Evolutionary conservation across 2,888 invertebrate species (phyloP), one percentile per base, ranked within the genome.

Genomic region (Drosophila phalerata): DNA sequence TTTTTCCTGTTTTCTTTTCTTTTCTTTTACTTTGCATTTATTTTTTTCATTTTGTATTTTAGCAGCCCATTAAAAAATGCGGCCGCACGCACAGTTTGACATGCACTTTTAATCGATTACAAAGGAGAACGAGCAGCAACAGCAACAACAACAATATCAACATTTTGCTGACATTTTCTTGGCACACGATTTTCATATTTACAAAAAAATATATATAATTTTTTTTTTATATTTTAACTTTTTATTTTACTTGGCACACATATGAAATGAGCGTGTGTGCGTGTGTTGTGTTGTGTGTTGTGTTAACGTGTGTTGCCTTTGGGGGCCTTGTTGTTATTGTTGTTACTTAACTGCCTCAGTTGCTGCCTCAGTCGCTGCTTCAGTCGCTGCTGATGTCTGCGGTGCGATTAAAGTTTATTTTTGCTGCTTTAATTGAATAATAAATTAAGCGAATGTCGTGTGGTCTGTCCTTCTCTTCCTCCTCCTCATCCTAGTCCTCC

Each of bases 91-190:
- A 87, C 89, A 89, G 88, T 89, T 85, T 85, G 89, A 70, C 89
- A 89, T 85, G 85, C 85, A 85, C 89, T 89, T 77, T 81, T 85
- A 85, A 85, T 85, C 85, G 85, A 89, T 85, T 89, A 77, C 84
- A 79, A 80, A 80, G 77, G 61, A 71, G 74, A 67, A 68, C 77
- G 64, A 69, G 58, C 62, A 68, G 45, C 73, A 63, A 17, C 62
- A 73, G 0, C 17, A 22, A 51, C 15, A 60, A 43, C 32, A 60
- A 45, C 53, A 60, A 49, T 62, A 60, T 49, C 30, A 43, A 64
- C n/a, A 76, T 38, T 57, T 17, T 58, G 55, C 48, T 63, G 62
- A 74, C 81, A 68, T 72, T 83, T 88, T 84, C 85, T 85, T 85
- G 82, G 79, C 76, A 52, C 88, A 87, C 88, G 85, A 89, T 85